Base-by-base conservation (phyloP, 2,888 invertebrate genomes). In the Oxystoma pomonae region DNA sequence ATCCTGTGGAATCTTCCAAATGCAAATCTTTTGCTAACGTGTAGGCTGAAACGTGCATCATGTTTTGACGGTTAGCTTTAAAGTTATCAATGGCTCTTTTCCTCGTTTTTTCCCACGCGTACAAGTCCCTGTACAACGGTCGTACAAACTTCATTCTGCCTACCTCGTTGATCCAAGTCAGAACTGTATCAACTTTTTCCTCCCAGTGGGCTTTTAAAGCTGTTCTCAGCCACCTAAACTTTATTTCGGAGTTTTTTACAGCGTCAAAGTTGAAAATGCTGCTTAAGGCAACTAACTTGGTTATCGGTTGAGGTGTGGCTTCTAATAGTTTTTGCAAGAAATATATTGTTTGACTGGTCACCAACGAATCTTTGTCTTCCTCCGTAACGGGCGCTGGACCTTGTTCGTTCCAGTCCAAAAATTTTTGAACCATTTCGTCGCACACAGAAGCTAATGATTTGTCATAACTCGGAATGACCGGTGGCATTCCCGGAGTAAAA, bases 141-240 rank as follows among this genome's bases (percentile, higher is more conserved):
- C 94, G 84, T 1, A 92, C 90, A 80, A 88, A 97, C 79, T 97
- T 97, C 92, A 96, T 92, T 61, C 97, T 86, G 49, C 96, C 96
- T 75, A 92, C 89, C 17, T 86, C 85, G 69, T 91, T 92, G 7
- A 94, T 87, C 82, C 96, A 96, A 18, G 85, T 77, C 61, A 96
- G 81, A 1, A 90, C 89, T 16, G 85, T 83, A 1, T 83, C 80
- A 49, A 96, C 80, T 72, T 87, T 87, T 0, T 84, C 82, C 20
- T 84, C 80, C 83, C 93, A 90, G 61, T 84, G 84, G 12, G 90
- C 88, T 75, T 86, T 88, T n/a, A 96, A 81, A 68, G 91, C 87
- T 63, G 95, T 78, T 63, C 92, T 85, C 57, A 94, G 78, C 89
- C 68, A 68, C 58, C 91, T 87, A 79, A 82, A 88, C 70, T 83